These are phyloP conservation scores for Phallusia fumigata DNA, from an alignment of 23 tunicate genomes.

Conservation along the genomic window DNA sequence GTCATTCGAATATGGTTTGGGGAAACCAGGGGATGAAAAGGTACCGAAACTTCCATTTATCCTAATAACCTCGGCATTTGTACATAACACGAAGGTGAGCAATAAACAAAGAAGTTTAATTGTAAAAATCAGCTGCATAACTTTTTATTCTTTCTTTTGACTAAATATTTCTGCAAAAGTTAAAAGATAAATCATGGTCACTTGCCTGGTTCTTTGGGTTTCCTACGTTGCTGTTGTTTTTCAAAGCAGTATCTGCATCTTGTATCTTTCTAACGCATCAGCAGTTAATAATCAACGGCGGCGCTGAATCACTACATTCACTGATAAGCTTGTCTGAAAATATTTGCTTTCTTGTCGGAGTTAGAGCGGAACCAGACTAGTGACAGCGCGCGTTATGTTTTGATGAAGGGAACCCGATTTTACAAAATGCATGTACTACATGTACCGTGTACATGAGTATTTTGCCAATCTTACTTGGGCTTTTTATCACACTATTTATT, in stretches of 20 bases:
- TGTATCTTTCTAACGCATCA: not conserved
- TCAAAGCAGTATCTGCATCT: no score
- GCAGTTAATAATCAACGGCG: not conserved
- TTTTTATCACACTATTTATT: no score
- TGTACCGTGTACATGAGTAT: no score
- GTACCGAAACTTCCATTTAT: conserved; percentile 16
- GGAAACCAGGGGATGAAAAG: conserved; percentile 34
- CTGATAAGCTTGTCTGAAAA: not conserved
- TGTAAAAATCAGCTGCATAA: not conserved
- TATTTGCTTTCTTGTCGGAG: conserved; percentile 3
- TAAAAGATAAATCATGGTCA: not conserved
- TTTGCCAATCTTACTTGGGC: no score
- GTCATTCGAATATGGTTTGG: conserved; percentile 41
- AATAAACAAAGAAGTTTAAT: not conserved
- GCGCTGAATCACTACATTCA: not conserved
- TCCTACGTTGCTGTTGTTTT: no score
- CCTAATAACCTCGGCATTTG: not conserved
- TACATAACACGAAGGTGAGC: not conserved
- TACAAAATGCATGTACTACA: no score
- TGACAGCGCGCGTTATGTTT: not conserved
- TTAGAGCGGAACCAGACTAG: no score
- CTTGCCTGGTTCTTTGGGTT: no score
- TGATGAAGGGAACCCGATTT: no score
- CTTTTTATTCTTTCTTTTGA: not conserved
- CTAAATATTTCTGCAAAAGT: not conserved